Evolutionary conservation across 2,113 vertebrate genomes (phyloP).

Genomic region (zebrafish (Danio rerio)): GRCz12tu NC_133186.1:32496001-32496500

Average conservation of each 20-base stretch:
- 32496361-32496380: no score
- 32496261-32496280: not conserved
- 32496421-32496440: no score
- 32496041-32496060: not conserved
- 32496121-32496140: not conserved
- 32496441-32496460: no score
- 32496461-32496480: no score
- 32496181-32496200: not conserved
- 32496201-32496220: not conserved
- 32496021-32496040: not conserved
- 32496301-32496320: not conserved
- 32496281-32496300: not conserved
- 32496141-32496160: not conserved
- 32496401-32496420: no score
- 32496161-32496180: not conserved
- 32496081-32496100: not conserved
- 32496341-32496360: no score
- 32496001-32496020: not conserved
- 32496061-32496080: not conserved
- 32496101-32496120: not conserved
- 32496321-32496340: not conserved
- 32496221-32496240: not conserved
- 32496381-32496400: no score
- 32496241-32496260: not conserved
- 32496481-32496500: no score